Percentiles rank a stretch among this genome's conserved stretches.
phyloP scores from a whole-genome alignment of 1,140 invertebrate genomes.

The Drosophila mojavensis region DNA sequence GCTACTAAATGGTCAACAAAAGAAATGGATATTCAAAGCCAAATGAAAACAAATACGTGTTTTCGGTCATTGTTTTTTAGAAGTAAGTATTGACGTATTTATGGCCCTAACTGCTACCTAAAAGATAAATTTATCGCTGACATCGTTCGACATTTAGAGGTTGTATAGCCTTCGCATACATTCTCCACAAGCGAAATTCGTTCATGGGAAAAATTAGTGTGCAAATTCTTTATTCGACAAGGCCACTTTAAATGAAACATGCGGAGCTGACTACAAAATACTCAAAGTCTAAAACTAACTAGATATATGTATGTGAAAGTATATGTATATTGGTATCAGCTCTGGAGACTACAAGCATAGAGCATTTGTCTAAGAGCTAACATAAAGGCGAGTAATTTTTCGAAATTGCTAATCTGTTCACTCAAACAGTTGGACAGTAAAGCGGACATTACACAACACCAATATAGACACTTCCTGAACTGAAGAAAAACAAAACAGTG shows the following conservation, averaged over 20 bases:
- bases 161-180: constrained; percentile 33
- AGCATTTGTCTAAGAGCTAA: too few relatives aligned
- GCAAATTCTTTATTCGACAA: background rate
- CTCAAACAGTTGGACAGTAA: too few relatives aligned
- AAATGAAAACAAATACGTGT: constrained; percentile 51
- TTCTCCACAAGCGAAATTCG: background rate
- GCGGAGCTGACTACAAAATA: background rate
- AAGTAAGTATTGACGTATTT: constrained; percentile 72
- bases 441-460: too few relatives aligned
- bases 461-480: too few relatives aligned
- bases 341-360: too few relatives aligned
- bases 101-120: constrained; percentile 75
- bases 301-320: too few relatives aligned
- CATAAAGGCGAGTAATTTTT: too few relatives aligned
- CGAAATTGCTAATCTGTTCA: too few relatives aligned
- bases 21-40: constrained; percentile 32
- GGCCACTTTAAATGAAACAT: background rate
- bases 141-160: constrained; percentile 70
- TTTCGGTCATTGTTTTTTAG: constrained; percentile 71
- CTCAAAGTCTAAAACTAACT: too few relatives aligned
- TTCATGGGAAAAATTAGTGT: background rate
- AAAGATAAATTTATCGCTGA: constrained; percentile 78
- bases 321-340: too few relatives aligned
- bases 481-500: too few relatives aligned
- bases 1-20: constrained; percentile 19